A percentile compares a stretch with the other conserved stretches of the same genome.
Evolutionary conservation across 2,113 vertebrate genomes (phyloP).

Genomic region (Pachypanchax playfairii): DNA sequence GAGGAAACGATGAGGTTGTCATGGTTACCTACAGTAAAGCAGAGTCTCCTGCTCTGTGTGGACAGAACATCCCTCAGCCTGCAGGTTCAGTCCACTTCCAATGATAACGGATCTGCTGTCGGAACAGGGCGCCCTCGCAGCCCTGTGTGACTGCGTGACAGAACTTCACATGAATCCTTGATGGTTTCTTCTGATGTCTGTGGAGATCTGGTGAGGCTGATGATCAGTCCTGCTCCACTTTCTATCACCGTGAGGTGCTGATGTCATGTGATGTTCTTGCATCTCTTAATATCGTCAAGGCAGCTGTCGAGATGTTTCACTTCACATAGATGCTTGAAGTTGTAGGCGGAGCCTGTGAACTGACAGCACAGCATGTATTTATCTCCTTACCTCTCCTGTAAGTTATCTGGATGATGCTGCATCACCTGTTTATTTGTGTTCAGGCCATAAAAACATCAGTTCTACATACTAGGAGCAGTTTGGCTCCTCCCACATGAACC

Average conservation of each 20-base stretch:
- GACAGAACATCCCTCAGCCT: conserved; percentile 52
- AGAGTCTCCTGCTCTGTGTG: conserved; percentile 21
- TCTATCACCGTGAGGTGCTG: conserved; percentile 26
- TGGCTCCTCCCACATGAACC: too few relatives aligned
- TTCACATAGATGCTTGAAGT: too few relatives aligned
- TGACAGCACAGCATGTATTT: too few relatives aligned
- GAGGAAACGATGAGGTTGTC: conserved; percentile 37
- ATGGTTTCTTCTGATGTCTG: conserved; percentile 12
- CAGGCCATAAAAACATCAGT: conserved; percentile 1
- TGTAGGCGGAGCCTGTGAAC: too few relatives aligned
- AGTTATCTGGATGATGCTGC: conserved; percentile 18
- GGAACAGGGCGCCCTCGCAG: conserved; percentile 22
- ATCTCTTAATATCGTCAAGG: conserved; percentile 3
- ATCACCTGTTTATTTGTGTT: conserved; percentile 2
- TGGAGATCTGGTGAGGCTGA: conserved; percentile 31
- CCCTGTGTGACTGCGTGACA: conserved; percentile 10
- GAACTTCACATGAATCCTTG: neutral
- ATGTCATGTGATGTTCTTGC: conserved; percentile 47
- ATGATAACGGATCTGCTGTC: conserved; percentile 29
- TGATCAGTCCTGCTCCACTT: conserved; percentile 45
- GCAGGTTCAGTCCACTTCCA: conserved; percentile 16
- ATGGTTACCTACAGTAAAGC: conserved; percentile 50
- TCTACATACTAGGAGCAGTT: too few relatives aligned
- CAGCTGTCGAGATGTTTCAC: too few relatives aligned
- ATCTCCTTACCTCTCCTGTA: conserved; percentile 9